Evolutionary conservation across 2,797 vertebrate genomes (phyloP).

Genomic region (Luscinia luscinia): DNA sequence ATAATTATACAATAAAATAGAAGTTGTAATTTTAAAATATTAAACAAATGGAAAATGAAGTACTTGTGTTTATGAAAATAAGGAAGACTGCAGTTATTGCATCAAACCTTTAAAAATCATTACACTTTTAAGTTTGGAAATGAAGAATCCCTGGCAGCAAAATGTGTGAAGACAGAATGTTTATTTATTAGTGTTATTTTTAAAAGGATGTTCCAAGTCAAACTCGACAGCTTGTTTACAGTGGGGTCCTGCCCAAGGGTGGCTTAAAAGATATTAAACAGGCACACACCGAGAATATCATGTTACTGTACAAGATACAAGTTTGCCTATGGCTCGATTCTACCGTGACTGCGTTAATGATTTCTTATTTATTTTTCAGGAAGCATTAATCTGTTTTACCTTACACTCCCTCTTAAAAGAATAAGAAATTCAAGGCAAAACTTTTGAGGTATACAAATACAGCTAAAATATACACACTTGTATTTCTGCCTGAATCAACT

Average conservation of each 20-base stretch:
- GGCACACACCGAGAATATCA: constrained; percentile 44
- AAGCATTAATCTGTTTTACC: not conserved
- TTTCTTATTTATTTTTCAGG: constrained; percentile 31
- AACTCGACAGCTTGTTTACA: constrained; percentile 64
- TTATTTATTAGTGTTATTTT: constrained; percentile 68
- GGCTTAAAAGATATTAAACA: constrained; percentile 63
- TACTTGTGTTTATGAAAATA: not conserved
- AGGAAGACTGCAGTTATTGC: not conserved
- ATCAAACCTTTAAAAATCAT: constrained; percentile 17
- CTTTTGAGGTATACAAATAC: not conserved
- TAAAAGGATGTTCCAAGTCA: constrained; percentile 61
- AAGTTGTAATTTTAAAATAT: constrained; percentile 21
- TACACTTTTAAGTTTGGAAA: constrained; percentile 15
- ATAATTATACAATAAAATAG: constrained; percentile 23
- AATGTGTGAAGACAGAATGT: constrained; percentile 60
- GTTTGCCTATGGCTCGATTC: constrained; percentile 27
- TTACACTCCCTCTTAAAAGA: not conserved
- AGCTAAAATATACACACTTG: not conserved
- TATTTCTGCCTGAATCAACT: not conserved
- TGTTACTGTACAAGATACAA: constrained; percentile 30
- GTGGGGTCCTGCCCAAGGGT: constrained; percentile 55
- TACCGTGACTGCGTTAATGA: not conserved
- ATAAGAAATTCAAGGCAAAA: not conserved
- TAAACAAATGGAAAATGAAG: not conserved
- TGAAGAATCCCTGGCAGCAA: constrained; percentile 43